These are phyloP conservation scores for Alviniconcha marisindica DNA, from an alignment of 1,140 invertebrate genomes.

Conservation along the genomic window DNA sequence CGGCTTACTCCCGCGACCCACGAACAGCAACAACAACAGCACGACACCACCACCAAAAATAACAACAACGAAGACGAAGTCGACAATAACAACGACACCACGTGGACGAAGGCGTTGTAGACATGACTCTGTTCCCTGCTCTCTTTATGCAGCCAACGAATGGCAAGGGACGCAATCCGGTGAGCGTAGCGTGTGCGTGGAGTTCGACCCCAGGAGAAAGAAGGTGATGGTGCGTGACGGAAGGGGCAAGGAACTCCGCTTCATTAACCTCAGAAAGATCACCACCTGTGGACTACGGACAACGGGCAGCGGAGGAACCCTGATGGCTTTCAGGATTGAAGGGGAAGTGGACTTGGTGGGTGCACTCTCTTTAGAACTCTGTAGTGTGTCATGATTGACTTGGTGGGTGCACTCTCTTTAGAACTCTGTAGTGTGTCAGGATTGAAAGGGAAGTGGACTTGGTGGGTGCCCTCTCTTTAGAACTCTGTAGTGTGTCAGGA, in stretches of 20 bases:
- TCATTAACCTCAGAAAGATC: constrained; percentile 77
- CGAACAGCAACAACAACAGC: too few species aligned
- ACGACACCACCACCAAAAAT: too few species aligned
- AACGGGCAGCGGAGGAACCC: constrained; percentile 46
- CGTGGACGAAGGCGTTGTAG: background rate
- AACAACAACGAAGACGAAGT: background rate
- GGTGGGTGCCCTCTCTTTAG: too few species aligned
- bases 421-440: too few species aligned
- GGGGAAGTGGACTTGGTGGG: constrained; percentile 61
- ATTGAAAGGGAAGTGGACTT: too few species aligned
- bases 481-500: too few species aligned
- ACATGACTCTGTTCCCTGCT: background rate
- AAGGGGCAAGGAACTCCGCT: constrained; percentile 71
- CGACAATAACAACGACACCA: background rate
- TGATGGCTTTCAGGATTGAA: constrained; percentile 53
- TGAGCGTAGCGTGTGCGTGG: constrained; percentile 53
- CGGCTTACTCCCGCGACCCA: too few species aligned
- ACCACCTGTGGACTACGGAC: constrained; percentile 14
- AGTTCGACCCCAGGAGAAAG: constrained; percentile 51
- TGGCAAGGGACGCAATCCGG: constrained; percentile 59
- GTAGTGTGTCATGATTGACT: too few species aligned
- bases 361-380: too few species aligned
- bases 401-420: too few species aligned
- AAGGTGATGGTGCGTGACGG: constrained; percentile 57
- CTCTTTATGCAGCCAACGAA: constrained; percentile 44